Evolutionary conservation across 1,140 invertebrate genomes (phyloP).

Genomic region (Tenebrio molitor): DNA sequence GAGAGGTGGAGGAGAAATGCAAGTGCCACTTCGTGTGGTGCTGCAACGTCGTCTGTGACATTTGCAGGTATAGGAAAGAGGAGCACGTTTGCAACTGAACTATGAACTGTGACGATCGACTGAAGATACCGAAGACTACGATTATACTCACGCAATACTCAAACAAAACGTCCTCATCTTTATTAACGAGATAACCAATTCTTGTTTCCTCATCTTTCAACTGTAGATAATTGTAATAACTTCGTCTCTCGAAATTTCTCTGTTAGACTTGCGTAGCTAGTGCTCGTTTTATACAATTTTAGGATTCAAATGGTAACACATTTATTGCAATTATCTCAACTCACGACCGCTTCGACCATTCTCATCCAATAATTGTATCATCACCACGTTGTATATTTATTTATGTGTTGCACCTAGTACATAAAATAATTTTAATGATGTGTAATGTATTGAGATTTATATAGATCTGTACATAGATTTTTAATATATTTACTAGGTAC

Average conservation of each 20-base stretch:
- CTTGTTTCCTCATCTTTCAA: constrained; percentile 23
- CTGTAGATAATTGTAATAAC: constrained; percentile 37
- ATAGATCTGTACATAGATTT: constrained; percentile 57
- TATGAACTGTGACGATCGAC: constrained; percentile 42
- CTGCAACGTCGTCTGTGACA: constrained; percentile 90
- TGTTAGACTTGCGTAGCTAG: constrained; percentile 15
- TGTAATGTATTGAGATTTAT: constrained; percentile 48
- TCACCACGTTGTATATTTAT: constrained; percentile 53
- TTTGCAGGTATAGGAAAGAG: constrained; percentile 83
- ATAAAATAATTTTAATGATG: constrained; percentile 44
- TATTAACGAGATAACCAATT: constrained; percentile 16
- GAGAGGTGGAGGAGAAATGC: constrained; percentile 91
- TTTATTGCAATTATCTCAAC: constrained; percentile 31
- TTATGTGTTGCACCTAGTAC: constrained; percentile 44
- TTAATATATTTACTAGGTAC: constrained; percentile 55
- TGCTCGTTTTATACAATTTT: constrained; percentile 32
- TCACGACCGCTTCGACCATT: constrained; percentile 36
- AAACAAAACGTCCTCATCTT: constrained; percentile 28
- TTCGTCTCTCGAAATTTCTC: constrained; percentile 23
- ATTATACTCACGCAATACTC: constrained; percentile 10
- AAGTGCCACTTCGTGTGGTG: constrained; percentile 95
- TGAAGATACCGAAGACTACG: constrained; percentile 42
- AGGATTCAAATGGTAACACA: constrained; percentile 11
- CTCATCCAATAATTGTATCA: constrained; percentile 44
- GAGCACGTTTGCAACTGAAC: constrained; percentile 89